Percentiles rank a stretch among this genome's conserved stretches.
phyloP scores from a whole-genome alignment of 2,888 invertebrate species.

The Lepeophtheirus nordmannii region DNA sequence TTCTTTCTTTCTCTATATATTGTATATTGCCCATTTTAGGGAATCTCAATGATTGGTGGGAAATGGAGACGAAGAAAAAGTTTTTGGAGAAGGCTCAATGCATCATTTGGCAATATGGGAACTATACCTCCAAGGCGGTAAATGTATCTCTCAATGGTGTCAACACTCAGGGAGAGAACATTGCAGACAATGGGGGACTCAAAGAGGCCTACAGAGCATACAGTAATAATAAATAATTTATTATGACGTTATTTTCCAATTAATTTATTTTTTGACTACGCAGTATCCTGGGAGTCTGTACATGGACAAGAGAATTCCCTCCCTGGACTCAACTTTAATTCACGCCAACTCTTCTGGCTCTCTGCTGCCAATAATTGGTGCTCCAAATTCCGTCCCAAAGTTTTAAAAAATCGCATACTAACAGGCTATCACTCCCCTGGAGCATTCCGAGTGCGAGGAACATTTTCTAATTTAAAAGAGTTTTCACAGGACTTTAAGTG shows the following conservation, averaged over 20 bases:
- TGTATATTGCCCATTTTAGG: conserved; percentile 38
- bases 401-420: conserved; percentile 57
- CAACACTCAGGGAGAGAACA: conserved; percentile 83
- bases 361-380: conserved; percentile 77
- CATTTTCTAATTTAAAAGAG: conserved; percentile 45
- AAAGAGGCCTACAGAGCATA: conserved; percentile 78
- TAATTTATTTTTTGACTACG: background rate
- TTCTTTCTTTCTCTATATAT: background rate
- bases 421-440: conserved; percentile 48
- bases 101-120: conserved; percentile 82
- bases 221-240: no score
- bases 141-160: conserved; percentile 66
- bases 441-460: conserved; percentile 45
- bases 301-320: conserved; percentile 46
- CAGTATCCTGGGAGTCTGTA: conserved; percentile 27
- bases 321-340: conserved; percentile 45
- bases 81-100: conserved; percentile 72
- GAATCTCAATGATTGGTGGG: conserved; percentile 87
- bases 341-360: conserved; percentile 51
- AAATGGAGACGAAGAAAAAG: conserved; percentile 57
- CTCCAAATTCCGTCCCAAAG: conserved; percentile 52
- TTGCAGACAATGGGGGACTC: conserved; percentile 84
- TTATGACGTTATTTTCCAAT: background rate
- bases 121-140: conserved; percentile 64
- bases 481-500: conserved; percentile 48